A percentile compares a stretch with the other conserved stretches of the same genome.
Evolutionary conservation across 2,888 invertebrate species (phyloP).

Genomic region (Amphiduros pacificus): DNA sequence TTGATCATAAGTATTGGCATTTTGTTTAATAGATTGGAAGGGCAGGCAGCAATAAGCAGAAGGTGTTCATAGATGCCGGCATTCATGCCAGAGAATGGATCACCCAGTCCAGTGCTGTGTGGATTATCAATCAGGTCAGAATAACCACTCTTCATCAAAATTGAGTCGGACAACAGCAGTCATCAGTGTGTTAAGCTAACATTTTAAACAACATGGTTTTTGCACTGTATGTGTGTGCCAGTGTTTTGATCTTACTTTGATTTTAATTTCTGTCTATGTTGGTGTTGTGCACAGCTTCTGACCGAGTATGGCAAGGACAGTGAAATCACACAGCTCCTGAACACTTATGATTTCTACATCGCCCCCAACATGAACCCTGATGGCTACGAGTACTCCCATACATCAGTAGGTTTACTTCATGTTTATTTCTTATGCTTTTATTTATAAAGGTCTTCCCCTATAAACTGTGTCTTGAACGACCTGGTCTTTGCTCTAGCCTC

Average conservation of each 20-base stretch:
- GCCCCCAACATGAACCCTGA: conserved; percentile 6
- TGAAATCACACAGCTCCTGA: background rate
- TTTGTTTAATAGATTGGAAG: too few relatives aligned
- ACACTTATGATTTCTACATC: conserved; percentile 4
- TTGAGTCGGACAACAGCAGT: background rate
- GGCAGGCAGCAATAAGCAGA: conserved; percentile 12
- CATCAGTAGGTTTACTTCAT: conserved; percentile 3
- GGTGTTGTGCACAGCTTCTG: conserved; percentile 2
- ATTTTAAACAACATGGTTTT: too few relatives aligned
- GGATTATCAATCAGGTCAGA: conserved; percentile 19
- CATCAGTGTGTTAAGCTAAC: background rate
- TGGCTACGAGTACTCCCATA: conserved; percentile 9
- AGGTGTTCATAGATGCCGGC: conserved; percentile 13
- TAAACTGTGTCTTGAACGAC: too few relatives aligned
- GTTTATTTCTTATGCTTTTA: background rate
- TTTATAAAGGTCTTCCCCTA: background rate
- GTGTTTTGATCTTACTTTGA: too few relatives aligned
- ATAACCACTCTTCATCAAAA: background rate
- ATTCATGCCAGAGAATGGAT: conserved; percentile 15
- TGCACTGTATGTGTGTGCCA: too few relatives aligned
- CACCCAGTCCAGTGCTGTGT: conserved; percentile 9
- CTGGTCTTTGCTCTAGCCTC: too few relatives aligned
- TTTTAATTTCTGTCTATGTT: too few relatives aligned
- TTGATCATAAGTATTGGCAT: too few relatives aligned
- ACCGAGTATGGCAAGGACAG: background rate